Evolutionary conservation across 1,140 invertebrate genomes (phyloP), one percentile per base, ranked within the genome.

Genomic region (Sarcophaga peregrina): DNA sequence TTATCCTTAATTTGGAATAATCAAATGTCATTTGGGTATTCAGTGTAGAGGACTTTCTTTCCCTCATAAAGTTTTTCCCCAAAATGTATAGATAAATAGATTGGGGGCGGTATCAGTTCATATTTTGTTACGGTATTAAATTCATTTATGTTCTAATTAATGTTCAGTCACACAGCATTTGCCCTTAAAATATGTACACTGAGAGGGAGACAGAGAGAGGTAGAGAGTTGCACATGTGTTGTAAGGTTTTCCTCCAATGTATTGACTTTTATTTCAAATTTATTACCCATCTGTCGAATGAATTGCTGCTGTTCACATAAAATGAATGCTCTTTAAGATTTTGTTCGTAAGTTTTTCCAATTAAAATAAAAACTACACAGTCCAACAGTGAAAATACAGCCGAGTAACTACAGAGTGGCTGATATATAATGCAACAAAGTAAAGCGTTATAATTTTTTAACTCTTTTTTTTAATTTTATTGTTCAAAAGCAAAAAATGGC

Each of bases 51-150:
- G 25, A 4, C 25, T 37, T 1, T 37, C 4, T 1, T 37, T 37
- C 25, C 25, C 25, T n/a, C 25, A 2, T 37, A 2, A 37, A 4
- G 1, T 37, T 37, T 37, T 37, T 4, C 25, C 25, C 4, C 25
- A 37, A 37, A 37, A 1, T 1, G 25, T 37, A 4, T 1, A 1
- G 4, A 2, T 37, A 37, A 4, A 2, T 37, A 37, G 25, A 1
- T 37, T 37, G 25, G 25, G 25, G 25, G 17, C n/a, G n/a, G 7
- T n/a, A 68, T 20, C 62, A 15, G 54, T 58, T 68, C 62, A 68
- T 68, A 68, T 68, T 68, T 68, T 20, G 62, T 68, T 68, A 68
- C 62, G 62, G 62, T 68, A 25, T 68, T 68, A 68, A 68, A 68
- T 68, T 68, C 62, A 68, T 68, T n/a, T 17, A 68, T 68, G n/a